A percentile compares a stretch with the other conserved stretches of the same genome.
Conservation (phyloP, 2,113 vertebrate genomes). For the Hemichromis elongatus region DNA sequence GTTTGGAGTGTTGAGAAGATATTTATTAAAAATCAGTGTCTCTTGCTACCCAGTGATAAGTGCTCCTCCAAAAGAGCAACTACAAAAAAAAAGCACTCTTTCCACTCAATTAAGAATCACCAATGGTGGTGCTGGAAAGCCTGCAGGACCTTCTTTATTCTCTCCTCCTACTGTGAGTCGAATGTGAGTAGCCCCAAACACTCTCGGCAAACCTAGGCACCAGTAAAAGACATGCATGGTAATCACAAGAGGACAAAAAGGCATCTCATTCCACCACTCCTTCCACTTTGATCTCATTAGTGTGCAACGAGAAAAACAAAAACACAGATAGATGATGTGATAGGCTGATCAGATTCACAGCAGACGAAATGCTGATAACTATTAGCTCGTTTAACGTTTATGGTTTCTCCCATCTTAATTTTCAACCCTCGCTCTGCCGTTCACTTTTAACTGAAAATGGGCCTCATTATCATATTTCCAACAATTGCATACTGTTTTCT, state of each 20-base stretch:
- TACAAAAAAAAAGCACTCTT: conserved; percentile 10
- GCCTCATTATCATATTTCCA: conserved; percentile 39
- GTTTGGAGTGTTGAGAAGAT: not conserved
- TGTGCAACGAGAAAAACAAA: not conserved
- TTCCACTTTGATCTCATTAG: conserved; percentile 39
- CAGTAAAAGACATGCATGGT: not conserved
- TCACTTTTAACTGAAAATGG: conserved; percentile 32
- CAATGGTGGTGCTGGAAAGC: conserved; percentile 9
- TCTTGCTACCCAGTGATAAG: not conserved
- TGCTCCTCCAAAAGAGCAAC: conserved; percentile 1
- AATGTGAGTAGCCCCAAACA: conserved; percentile 7
- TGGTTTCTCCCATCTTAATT: not conserved
- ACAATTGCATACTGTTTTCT: conserved; percentile 22
- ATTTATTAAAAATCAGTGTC: not conserved
- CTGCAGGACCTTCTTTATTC: conserved; percentile 5
- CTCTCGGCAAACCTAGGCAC: not conserved
- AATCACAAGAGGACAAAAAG: not conserved
- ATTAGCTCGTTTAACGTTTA: conserved; percentile 20
- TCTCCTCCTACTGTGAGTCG: not conserved
- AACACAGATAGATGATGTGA: conserved; percentile 14
- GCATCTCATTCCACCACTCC: not conserved
- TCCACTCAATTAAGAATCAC: conserved; percentile 50
- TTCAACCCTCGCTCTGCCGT: not conserved
- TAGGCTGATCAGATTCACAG: conserved; percentile 8
- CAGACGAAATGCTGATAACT: conserved; percentile 2